Conservation (phyloP, 1,140 invertebrate species). For the Potamilus streckersoni region DNA sequence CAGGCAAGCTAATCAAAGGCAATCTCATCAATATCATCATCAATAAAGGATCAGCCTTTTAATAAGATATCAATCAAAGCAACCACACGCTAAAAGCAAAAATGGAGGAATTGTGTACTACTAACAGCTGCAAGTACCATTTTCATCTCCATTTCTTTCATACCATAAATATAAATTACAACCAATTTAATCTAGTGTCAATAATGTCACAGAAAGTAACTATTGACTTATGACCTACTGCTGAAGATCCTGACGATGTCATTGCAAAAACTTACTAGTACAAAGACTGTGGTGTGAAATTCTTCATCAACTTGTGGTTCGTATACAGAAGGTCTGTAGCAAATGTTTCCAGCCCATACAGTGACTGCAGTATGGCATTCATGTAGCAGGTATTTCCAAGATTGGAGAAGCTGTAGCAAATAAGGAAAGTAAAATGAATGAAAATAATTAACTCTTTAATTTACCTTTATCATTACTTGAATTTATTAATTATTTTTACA, state of each 20-base stretch:
- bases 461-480: neutral
- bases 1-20: no score
- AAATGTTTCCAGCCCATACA: conserved; percentile 62
- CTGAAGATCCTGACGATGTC: neutral
- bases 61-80: neutral
- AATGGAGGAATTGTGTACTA: neutral
- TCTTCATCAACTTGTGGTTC: conserved; percentile 31
- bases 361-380: conserved; percentile 66
- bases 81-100: neutral
- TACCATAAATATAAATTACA: neutral
- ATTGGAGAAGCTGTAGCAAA: conserved; percentile 64
- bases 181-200: neutral
- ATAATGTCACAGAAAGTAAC: neutral
- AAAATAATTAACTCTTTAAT: neutral
- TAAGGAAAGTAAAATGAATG: neutral
- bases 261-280: conserved; percentile 41
- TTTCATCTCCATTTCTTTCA: neutral
- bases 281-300: conserved; percentile 41
- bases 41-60: neutral
- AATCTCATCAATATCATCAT: no score
- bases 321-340: conserved; percentile 47
- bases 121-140: neutral
- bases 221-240: neutral
- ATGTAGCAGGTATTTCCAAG: conserved; percentile 68
- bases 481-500: neutral